Evolutionary conservation across 1,140 invertebrate species (phyloP), one percentile per base, ranked within the genome.

Genomic region (Agraylea sexmaculata): DNA sequence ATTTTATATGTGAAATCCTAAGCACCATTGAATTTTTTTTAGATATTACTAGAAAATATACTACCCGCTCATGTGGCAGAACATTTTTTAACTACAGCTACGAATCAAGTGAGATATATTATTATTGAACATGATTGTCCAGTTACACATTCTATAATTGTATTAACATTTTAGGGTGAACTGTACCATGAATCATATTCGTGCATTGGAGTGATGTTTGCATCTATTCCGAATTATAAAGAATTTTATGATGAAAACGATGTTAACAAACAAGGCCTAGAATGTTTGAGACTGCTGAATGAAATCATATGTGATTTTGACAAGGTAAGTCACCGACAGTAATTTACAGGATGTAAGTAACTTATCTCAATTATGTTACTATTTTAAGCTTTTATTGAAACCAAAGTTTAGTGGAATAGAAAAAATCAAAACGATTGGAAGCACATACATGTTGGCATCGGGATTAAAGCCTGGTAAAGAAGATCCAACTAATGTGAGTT

Each of bases 291-390:
- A 40, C 68, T 99, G 11, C 68, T 99, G 0, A 99, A 99, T 58
- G 94, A 99, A 68, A 97, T 99, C 43, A 95, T 98, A 41, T 95
- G 90, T 51, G 94, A 97, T 60, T 98, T 97, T 66, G 94, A 99
- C 61, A 91, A 95, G 75, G 87, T 92, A 65, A 56, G 13, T 40
- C 30, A 2, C 10, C 8, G 2, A n/a, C 2, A 32, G 10, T 2
- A 16, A 16, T 3, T 7, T n/a, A 27, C 23, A 7, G 23, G 7
- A n/a, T 27, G n/a, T 27, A 27, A 27, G 19, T 18, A 31, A 18
- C 2, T 13, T 33, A 13, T 22, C 13, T 19, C 21, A 8, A 25
- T 34, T 34, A 2, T 34, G 3, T 76, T 31, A 18, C 11, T 13
- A 21, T 30, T 30, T 21, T 31, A 61, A 86, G 77, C 60, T 95